Evolutionary conservation across 2,113 vertebrate species (phyloP).

Genomic region (Rafetus swinhoei): DNA sequence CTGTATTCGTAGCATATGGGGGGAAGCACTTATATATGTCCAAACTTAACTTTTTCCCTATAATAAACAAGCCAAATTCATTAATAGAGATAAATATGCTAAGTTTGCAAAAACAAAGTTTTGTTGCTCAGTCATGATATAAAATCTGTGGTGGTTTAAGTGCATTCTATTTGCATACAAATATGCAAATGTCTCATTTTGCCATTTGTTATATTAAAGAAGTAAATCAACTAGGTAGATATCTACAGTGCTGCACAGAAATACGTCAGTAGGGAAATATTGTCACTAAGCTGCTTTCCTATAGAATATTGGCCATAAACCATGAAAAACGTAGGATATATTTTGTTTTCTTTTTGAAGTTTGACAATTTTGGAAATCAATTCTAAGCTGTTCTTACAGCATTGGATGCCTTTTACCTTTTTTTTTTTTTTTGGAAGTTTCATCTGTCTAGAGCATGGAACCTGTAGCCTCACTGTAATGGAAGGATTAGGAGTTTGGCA

Average conservation of each 20-base stretch:
- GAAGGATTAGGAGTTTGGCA: background rate
- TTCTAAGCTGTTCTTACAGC: background rate
- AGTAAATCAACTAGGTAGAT: conserved; percentile 65
- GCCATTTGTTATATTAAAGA: conserved; percentile 68
- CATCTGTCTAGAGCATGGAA: conserved; percentile 24
- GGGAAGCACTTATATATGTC: background rate
- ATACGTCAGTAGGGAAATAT: conserved; percentile 54
- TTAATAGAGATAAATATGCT: conserved; percentile 61
- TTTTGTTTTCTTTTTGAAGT: conserved; percentile 46
- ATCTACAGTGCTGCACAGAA: conserved; percentile 53
- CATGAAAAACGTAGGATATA: conserved; percentile 31
- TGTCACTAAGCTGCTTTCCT: conserved; percentile 54
- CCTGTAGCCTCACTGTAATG: conserved; percentile 12
- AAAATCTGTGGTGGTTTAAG: conserved; percentile 55
- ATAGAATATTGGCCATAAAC: conserved; percentile 53
- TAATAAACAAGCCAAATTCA: conserved; percentile 18
- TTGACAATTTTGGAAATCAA: conserved; percentile 24
- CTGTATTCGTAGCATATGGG: background rate
- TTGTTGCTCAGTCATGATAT: conserved; percentile 20
- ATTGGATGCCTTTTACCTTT: background rate
- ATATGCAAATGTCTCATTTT: conserved; percentile 53
- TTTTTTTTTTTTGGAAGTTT: conserved; percentile 25
- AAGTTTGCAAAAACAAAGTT: conserved; percentile 46
- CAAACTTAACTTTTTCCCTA: background rate
- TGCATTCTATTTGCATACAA: conserved; percentile 63